These are phyloP conservation scores for Scylla paramamosain DNA, from an alignment of 1,140 invertebrate species.

Conservation along the genomic window DNA sequence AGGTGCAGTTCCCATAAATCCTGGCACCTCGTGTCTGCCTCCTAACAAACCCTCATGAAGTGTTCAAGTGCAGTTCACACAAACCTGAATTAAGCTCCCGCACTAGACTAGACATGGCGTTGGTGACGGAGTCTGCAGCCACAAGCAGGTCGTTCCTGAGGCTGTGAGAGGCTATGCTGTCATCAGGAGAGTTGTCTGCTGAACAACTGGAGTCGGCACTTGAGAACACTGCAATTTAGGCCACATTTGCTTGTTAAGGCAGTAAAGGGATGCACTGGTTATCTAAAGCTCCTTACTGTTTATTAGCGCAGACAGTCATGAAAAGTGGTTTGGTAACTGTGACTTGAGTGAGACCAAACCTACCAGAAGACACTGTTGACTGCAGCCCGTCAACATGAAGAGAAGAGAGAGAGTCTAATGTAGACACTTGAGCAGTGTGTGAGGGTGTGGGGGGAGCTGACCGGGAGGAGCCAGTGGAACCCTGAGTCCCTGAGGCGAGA, in stretches of 20 bases:
- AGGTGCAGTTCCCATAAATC: background rate
- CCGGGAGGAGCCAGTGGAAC: conserved; percentile 59
- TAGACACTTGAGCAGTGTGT: conserved; percentile 70
- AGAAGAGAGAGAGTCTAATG: conserved; percentile 71
- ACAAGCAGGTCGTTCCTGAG: conserved; percentile 92
- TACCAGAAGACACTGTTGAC: conserved; percentile 73
- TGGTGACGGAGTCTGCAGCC: conserved; percentile 96
- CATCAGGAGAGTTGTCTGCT: conserved; percentile 67
- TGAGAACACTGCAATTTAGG: conserved; percentile 63
- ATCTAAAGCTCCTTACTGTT: background rate
- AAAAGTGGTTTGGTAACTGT: too few relatives aligned
- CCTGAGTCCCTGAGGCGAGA: conserved; percentile 53
- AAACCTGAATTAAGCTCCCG: conserved; percentile 94
- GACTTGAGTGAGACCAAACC: background rate
- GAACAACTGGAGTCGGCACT: conserved; percentile 65
- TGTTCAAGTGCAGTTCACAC: background rate
- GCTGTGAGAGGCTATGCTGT: conserved; percentile 61
- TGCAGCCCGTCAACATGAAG: conserved; percentile 78
- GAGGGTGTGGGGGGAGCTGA: conserved; percentile 74
- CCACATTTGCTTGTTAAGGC: background rate
- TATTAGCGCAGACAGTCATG: too few relatives aligned
- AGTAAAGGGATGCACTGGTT: background rate
- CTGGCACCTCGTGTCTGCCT: background rate
- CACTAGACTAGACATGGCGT: conserved; percentile 97
- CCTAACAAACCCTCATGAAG: background rate